These are phyloP conservation scores for Neuroterus valhalla DNA, from an alignment of 1,140 invertebrate species.

Conservation along the genomic window DNA sequence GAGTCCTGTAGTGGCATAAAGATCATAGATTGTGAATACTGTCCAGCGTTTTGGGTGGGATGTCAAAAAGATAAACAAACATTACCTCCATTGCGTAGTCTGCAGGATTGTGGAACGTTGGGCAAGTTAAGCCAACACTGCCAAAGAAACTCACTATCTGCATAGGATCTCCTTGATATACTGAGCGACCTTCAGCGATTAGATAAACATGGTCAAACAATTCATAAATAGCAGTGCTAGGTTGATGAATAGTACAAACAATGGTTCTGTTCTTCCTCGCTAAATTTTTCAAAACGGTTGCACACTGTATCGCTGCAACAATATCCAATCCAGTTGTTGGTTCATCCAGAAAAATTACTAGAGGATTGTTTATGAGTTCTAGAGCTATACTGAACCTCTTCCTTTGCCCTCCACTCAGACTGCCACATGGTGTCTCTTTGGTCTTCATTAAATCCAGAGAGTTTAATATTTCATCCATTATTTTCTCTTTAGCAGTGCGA, in stretches of 20 bases:
- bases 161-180: conserved; percentile 85
- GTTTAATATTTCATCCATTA: conserved; percentile 84
- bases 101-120: conserved; percentile 94
- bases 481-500: conserved; percentile 80
- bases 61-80: too few relatives aligned
- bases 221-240: conserved; percentile 80
- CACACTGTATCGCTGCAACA: conserved; percentile 87
- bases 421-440: conserved; percentile 83
- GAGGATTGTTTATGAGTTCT: conserved; percentile 94
- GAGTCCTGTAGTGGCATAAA: too few relatives aligned
- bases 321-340: conserved; percentile 77
- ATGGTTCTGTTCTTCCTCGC: conserved; percentile 83
- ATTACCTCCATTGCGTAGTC: conserved; percentile 91
- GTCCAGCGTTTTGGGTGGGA: too few relatives aligned
- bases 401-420: conserved; percentile 91
- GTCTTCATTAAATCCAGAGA: conserved; percentile 81
- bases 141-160: conserved; percentile 86
- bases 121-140: conserved; percentile 85
- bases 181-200: conserved; percentile 87
- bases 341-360: conserved; percentile 87
- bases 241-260: conserved; percentile 58
- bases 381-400: conserved; percentile 94
- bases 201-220: conserved; percentile 93
- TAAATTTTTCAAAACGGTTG: conserved; percentile 81
- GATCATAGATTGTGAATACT: too few relatives aligned